Percentiles rank a stretch among this genome's conserved stretches.
These are phyloP conservation scores for Plebejus melissa DNA, from an alignment of 2,888 invertebrate genomes.

Conservation along the genomic window DNA sequence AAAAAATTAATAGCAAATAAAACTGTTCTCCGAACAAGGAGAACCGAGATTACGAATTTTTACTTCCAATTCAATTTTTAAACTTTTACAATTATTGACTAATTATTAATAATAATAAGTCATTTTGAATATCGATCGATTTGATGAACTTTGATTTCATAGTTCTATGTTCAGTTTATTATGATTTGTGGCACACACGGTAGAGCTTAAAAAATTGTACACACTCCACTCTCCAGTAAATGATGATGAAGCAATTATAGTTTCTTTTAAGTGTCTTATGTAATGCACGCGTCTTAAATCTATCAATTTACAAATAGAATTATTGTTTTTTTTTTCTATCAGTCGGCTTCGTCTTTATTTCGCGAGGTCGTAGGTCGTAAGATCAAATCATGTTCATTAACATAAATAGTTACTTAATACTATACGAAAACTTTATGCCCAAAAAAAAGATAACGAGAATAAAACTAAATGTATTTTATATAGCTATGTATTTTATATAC, in stretches of 20 bases:
- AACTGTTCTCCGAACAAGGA: background rate
- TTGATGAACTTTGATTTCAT: no score
- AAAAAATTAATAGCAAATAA: background rate
- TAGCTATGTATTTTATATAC: background rate
- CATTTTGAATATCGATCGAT: no score
- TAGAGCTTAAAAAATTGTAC: background rate
- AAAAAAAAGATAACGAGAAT: background rate
- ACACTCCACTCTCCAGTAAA: background rate
- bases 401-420: slow-evolving; percentile 8
- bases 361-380: background rate
- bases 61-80: background rate
- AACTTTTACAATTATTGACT: background rate
- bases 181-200: no score
- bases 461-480: background rate
- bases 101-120: no score
- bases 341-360: slow-evolving; percentile 5
- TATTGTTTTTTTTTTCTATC: background rate
- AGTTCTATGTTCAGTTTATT: no score
- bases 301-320: background rate
- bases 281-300: background rate
- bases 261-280: background rate
- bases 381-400: background rate
- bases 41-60: background rate
- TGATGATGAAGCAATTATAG: background rate
- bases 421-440: background rate